Conservation (phyloP, 64 coral and sea anemone genomes). For the Montipora sp. region DNA sequence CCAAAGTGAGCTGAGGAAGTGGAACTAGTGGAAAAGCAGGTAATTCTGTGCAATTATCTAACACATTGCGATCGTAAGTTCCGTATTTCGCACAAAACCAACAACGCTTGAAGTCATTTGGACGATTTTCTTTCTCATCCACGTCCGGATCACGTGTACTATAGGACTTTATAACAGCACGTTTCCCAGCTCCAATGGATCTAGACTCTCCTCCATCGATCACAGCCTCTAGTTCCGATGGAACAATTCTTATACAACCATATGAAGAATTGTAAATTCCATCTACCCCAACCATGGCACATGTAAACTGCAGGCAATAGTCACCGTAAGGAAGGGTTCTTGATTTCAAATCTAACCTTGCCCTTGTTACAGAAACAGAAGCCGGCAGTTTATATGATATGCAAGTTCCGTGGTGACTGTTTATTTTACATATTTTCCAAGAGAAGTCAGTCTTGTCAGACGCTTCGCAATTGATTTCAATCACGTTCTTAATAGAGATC, state of each 20-base stretch:
- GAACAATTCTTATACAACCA: conserved; percentile 49
- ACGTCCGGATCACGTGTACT: conserved; percentile 54
- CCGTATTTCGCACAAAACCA: conserved; percentile 57
- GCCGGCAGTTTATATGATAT: neutral
- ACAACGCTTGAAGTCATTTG: conserved; percentile 12
- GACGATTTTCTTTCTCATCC: neutral
- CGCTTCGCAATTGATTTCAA: conserved; percentile 56
- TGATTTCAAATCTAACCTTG: conserved; percentile 12
- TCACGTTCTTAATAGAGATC: conserved; percentile 12
- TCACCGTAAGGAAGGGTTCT: conserved; percentile 24
- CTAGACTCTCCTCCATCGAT: conserved; percentile 40
- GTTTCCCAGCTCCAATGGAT: conserved; percentile 53
- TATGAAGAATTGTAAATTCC: conserved; percentile 19
- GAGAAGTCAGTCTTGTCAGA: conserved; percentile 1
- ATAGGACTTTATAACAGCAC: neutral
- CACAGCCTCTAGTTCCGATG: conserved; percentile 15
- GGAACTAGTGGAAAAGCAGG: conserved; percentile 8
- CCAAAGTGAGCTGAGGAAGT: neutral
- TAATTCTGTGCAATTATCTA: conserved; percentile 36
- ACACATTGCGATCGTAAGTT: neutral
- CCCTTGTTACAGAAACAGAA: neutral
- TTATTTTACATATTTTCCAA: neutral
- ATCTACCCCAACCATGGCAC: conserved; percentile 39
- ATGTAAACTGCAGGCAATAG: neutral
- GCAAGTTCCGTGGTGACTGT: neutral